Conservation (phyloP, 2,888 invertebrate genomes). For the Torymus tubicola region DNA sequence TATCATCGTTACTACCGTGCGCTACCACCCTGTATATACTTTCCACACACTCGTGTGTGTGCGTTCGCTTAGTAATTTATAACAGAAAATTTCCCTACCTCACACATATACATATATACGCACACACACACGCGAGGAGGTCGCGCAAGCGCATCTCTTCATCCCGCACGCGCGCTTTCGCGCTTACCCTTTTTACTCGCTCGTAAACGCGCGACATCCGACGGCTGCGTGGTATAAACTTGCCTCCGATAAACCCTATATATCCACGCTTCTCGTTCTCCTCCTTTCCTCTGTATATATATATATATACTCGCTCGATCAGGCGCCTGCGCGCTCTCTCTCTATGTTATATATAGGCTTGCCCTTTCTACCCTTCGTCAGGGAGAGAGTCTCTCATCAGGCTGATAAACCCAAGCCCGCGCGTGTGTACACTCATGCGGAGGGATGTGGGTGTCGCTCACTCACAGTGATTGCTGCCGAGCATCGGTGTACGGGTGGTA, state of each 20-base stretch:
- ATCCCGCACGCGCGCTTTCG: slow-evolving; percentile 14
- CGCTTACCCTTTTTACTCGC: slow-evolving; percentile 47
- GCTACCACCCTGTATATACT: not conserved
- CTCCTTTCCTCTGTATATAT: slow-evolving; percentile 25
- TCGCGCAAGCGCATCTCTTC: not conserved
- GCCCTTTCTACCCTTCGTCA: slow-evolving; percentile 59
- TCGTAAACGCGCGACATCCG: slow-evolving; percentile 58
- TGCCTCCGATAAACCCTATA: slow-evolving; percentile 63
- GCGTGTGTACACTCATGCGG: slow-evolving; percentile 61
- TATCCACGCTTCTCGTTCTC: not conserved
- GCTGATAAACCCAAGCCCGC: slow-evolving; percentile 72
- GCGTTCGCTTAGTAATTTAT: slow-evolving; percentile 24
- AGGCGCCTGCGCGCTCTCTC: slow-evolving; percentile 17
- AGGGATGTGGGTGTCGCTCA: slow-evolving; percentile 71
- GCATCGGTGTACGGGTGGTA: too few relatives aligned
- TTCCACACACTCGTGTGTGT: not conserved
- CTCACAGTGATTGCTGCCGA: slow-evolving; percentile 74
- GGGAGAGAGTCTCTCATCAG: slow-evolving; percentile 68
- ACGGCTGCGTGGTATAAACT: slow-evolving; percentile 61
- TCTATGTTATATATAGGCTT: not conserved
- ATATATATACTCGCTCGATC: slow-evolving; percentile 31
- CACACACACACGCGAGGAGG: not conserved
- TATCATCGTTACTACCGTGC: slow-evolving; percentile 12
- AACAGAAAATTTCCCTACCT: slow-evolving; percentile 27
- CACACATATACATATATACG: not conserved